These are phyloP conservation scores for Lamprologus ornatipinnis DNA, from an alignment of 2,113 vertebrate genomes.

Conservation along the genomic window DNA sequence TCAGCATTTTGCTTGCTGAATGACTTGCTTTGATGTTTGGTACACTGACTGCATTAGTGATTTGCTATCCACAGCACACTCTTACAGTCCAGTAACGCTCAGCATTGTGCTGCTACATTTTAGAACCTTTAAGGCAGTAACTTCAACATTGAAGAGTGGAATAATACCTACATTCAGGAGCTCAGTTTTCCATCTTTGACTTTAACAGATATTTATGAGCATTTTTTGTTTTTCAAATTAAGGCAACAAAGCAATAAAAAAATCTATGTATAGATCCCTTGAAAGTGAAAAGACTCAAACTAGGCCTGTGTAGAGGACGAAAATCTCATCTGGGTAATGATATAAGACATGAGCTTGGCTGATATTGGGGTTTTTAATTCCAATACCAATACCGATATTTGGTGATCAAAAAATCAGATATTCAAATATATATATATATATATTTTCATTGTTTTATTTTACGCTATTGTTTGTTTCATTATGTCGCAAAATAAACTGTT, in stretches of 20 bases:
- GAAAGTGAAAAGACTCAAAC: neutral
- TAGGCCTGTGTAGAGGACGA: rapidly evolving
- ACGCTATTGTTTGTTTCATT: neutral
- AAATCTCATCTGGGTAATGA: neutral
- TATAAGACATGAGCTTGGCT: neutral
- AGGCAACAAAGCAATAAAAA: neutral
- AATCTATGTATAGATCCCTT: neutral
- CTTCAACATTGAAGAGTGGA: neutral
- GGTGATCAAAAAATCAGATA: neutral
- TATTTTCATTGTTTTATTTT: neutral
- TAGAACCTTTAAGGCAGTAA: neutral
- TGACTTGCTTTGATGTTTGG: slow-evolving; percentile 46
- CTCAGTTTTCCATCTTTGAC: neutral
- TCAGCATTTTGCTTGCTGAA: slow-evolving; percentile 38
- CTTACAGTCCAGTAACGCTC: neutral
- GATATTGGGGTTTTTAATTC: neutral
- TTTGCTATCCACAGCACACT: slow-evolving; percentile 27
- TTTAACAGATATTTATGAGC: neutral
- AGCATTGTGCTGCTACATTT: neutral
- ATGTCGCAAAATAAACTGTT: neutral
- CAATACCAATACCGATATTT: neutral
- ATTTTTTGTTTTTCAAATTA: neutral
- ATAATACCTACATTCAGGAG: neutral
- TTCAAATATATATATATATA: neutral
- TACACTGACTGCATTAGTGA: slow-evolving; percentile 19